Conservation (phyloP, 2,888 invertebrate genomes). For the Pecten maximus region DNA sequence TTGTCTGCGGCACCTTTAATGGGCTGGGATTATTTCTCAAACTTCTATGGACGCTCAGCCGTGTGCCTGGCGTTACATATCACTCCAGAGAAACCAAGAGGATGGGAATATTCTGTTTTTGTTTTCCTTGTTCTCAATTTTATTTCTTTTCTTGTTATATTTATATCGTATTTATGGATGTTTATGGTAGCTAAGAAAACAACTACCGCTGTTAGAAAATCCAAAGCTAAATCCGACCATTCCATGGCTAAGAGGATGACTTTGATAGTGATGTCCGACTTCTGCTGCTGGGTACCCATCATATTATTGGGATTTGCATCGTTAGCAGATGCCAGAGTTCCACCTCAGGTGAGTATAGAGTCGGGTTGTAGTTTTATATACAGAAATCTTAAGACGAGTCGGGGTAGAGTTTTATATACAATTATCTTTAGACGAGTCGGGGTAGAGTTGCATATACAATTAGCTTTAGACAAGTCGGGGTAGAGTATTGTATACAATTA, state of each 20-base stretch:
- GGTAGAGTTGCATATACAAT: too few relatives aligned
- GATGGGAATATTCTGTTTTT: constrained; percentile 85
- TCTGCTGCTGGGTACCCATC: constrained; percentile 85
- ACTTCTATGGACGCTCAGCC: constrained; percentile 84
- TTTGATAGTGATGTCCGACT: constrained; percentile 84
- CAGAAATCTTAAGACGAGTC: too few relatives aligned
- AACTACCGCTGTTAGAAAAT: constrained; percentile 81
- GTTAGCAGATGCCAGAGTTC: constrained; percentile 82
- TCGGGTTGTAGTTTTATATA: too few relatives aligned
- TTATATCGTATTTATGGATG: constrained; percentile 84
- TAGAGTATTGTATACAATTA: too few relatives aligned
- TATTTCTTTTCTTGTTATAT: constrained; percentile 83
- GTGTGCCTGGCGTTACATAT: constrained; percentile 85
- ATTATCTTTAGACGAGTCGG: too few relatives aligned
- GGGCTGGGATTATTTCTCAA: constrained; percentile 81
- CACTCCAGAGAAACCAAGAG: constrained; percentile 83
- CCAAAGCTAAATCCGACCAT: constrained; percentile 80
- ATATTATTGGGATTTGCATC: constrained; percentile 84
- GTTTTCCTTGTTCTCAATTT: constrained; percentile 84
- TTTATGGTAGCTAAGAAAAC: constrained; percentile 83
- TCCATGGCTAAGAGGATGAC: constrained; percentile 84
- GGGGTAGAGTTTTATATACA: too few relatives aligned
- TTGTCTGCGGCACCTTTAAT: constrained; percentile 75
- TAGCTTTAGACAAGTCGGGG: too few relatives aligned
- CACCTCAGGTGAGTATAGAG: constrained; percentile 74